Evolutionary conservation across 64 coral and sea anemone species (phyloP).

Genomic region (Trachythela sp.): DNA sequence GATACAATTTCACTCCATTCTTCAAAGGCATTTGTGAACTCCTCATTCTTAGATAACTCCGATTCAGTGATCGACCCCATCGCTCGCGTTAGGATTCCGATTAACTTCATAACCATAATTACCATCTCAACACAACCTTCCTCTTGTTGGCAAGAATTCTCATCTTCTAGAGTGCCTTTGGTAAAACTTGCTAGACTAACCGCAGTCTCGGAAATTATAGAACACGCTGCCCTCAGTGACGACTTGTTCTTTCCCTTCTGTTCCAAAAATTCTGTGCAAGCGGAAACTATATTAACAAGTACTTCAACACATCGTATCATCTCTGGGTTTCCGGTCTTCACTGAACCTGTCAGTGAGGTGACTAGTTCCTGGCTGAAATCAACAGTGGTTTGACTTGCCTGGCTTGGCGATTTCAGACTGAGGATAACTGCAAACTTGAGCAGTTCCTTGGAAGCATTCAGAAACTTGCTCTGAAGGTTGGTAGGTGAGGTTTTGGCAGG

Average conservation of each 20-base stretch:
- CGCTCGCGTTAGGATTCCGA: background rate
- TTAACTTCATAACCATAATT: background rate
- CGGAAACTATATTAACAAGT: background rate
- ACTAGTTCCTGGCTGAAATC: background rate
- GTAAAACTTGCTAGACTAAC: background rate
- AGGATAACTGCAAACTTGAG: background rate
- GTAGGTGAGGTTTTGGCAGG: background rate
- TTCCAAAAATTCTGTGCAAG: background rate
- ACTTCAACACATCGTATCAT: background rate
- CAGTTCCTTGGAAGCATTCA: background rate
- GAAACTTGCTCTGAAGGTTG: background rate
- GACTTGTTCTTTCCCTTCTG: background rate
- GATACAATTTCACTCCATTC: background rate
- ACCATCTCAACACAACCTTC: background rate
- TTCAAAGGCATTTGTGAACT: background rate
- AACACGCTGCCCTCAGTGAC: background rate
- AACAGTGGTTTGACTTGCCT: background rate
- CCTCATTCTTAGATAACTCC: background rate
- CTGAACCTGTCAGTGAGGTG: background rate
- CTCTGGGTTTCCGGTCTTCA: background rate
- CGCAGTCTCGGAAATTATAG: background rate
- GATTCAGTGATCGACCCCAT: background rate
- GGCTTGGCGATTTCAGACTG: background rate
- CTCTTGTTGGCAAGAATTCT: background rate
- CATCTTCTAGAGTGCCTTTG: background rate